phyloP scores from a whole-genome alignment of 2,113 vertebrate genomes.

The Tympanuchus pallidicinctus region DNA sequence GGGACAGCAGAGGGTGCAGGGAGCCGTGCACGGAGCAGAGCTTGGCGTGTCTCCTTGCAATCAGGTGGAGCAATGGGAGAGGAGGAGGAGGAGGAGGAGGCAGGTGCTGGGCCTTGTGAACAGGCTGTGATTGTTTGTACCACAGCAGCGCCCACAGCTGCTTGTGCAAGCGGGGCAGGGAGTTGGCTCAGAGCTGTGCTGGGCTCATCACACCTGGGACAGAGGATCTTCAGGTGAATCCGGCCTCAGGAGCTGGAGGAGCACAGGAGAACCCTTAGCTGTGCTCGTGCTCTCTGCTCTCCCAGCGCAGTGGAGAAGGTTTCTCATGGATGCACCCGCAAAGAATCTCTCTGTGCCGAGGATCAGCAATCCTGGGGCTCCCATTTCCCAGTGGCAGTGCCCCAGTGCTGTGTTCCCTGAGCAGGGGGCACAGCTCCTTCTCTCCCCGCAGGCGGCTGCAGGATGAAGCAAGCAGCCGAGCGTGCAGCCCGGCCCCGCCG shows the following conservation, averaged over 20 bases:
- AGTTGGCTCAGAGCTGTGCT: background rate
- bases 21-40: background rate
- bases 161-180: constrained; percentile 56
- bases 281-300: background rate
- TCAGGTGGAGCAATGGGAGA: background rate
- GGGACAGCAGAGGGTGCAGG: background rate
- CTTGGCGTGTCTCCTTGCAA: accelerated
- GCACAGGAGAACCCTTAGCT: accelerated
- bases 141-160: background rate
- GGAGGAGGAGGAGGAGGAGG: background rate
- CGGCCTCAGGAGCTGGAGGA: background rate
- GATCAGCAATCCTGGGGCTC: accelerated
- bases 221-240: background rate
- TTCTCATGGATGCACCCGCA: accelerated
- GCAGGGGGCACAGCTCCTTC: accelerated
- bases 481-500: background rate
- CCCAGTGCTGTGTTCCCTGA: accelerated
- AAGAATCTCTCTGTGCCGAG: accelerated
- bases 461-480: background rate
- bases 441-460: background rate
- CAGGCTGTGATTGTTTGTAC: background rate
- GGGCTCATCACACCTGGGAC: background rate
- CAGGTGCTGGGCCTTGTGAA: background rate
- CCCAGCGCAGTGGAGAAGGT: accelerated
- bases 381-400: accelerated